These are phyloP conservation scores for Orchesellides sinensis DNA, from an alignment of 2,888 invertebrate genomes.

Conservation along the genomic window DNA sequence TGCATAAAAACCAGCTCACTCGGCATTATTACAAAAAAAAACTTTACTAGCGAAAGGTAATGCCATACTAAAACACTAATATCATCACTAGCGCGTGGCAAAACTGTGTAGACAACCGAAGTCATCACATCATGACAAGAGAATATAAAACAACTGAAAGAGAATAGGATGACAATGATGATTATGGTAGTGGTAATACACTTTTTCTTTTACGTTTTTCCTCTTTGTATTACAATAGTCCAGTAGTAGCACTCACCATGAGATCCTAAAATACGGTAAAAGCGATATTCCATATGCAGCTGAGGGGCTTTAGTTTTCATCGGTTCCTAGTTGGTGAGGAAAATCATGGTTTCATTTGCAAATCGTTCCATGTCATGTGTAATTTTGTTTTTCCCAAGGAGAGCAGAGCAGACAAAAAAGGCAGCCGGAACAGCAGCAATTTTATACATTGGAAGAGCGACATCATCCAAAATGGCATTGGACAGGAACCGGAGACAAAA, in stretches of 20 bases:
- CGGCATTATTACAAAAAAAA: too few species aligned
- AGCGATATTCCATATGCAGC: constrained; percentile 99
- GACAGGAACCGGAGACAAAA: constrained; percentile 3
- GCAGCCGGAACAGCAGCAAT: constrained; percentile 1
- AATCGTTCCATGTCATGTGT: constrained; percentile 11
- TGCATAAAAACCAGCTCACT: not conserved
- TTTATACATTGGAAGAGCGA: constrained; percentile 4
- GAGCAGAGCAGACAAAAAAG: constrained; percentile 19
- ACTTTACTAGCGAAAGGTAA: too few species aligned
- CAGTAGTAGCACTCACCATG: constrained; percentile 84
- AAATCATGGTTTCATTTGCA: constrained; percentile 14
- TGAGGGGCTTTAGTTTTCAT: constrained; percentile 99
- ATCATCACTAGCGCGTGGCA: not conserved
- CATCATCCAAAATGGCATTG: not conserved
- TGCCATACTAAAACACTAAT: not conserved
- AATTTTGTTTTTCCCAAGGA: constrained; percentile 8
- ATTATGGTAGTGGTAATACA: not conserved
- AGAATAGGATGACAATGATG: not conserved
- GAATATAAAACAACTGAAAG: not conserved
- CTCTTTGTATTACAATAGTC: not conserved
- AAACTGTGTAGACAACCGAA: not conserved
- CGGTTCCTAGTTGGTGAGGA: constrained; percentile 86
- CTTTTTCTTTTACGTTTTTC: not conserved
- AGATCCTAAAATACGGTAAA: constrained; percentile 99
- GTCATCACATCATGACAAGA: not conserved